Conservation (phyloP, 2,113 vertebrate species). For the Physeter macrocephalus region DNA sequence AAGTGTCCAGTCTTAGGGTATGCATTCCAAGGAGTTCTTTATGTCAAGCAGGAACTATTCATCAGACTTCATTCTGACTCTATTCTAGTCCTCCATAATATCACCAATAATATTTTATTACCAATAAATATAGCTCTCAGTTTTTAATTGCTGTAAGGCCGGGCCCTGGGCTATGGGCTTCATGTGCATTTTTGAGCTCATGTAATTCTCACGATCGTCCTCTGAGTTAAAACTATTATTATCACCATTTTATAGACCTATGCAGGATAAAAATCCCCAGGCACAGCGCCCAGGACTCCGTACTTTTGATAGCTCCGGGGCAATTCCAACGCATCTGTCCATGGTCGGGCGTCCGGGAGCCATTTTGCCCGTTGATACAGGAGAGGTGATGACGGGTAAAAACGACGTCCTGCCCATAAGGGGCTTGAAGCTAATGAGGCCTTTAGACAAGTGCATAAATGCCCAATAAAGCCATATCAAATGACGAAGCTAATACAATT, state of each 20-base stretch:
- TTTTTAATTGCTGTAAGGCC: background rate
- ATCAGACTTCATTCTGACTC: background rate
- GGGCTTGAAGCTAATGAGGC: background rate
- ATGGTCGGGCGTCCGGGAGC: background rate
- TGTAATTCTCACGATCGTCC: background rate
- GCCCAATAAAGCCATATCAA: background rate
- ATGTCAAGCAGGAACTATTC: background rate
- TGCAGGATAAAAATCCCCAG: background rate
- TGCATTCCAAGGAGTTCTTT: background rate
- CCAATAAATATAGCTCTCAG: background rate
- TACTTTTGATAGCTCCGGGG: background rate
- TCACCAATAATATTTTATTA: background rate
- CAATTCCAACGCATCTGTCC: background rate
- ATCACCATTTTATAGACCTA: background rate
- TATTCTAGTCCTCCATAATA: background rate
- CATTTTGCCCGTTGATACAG: background rate
- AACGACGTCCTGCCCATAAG: background rate
- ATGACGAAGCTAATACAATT: background rate
- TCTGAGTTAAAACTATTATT: background rate
- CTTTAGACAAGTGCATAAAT: background rate
- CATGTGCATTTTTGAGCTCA: background rate
- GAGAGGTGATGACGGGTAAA: background rate
- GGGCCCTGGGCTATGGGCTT: background rate
- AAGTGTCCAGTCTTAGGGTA: background rate
- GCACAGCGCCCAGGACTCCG: background rate